Evolutionary conservation across 2,113 vertebrate species (phyloP).

Genomic region (Poeciliopsis occidentalis): DNA sequence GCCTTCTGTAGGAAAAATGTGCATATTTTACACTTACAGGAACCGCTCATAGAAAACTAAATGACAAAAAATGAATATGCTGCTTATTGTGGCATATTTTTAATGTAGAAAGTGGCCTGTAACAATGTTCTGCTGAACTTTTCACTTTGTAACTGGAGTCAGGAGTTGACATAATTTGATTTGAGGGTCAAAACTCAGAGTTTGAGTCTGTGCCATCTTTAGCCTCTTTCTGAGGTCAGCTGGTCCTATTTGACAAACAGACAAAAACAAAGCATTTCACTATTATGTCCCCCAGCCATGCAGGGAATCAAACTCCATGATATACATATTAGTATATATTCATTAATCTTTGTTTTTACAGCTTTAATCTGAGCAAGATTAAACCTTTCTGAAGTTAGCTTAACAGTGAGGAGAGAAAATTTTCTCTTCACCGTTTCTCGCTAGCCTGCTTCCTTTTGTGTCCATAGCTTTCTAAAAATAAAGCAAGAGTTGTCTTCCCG

Average conservation of each 20-base stretch:
- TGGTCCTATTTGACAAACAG: neutral
- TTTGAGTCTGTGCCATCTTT: neutral
- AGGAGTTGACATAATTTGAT: neutral
- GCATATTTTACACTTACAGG: neutral
- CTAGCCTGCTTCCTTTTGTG: slow-evolving; percentile 15
- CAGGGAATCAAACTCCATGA: neutral
- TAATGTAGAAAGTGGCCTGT: neutral
- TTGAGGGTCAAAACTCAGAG: neutral
- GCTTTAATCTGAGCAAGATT: neutral
- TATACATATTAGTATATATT: neutral
- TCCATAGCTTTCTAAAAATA: slow-evolving; percentile 58
- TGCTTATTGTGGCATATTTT: neutral
- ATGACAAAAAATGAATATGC: neutral
- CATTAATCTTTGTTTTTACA: neutral
- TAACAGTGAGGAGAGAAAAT: too few relatives aligned
- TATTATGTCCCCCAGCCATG: neutral
- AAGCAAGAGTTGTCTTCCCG: slow-evolving; percentile 55
- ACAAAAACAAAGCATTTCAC: neutral
- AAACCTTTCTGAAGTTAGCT: neutral
- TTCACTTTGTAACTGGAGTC: neutral
- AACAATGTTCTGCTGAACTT: neutral
- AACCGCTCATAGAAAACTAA: neutral
- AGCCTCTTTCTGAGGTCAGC: neutral
- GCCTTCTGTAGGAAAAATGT: neutral
- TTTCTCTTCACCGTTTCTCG: slow-evolving; percentile 32